phyloP scores from a whole-genome alignment of 2,888 invertebrate species.

The Acleris laterana region DNA sequence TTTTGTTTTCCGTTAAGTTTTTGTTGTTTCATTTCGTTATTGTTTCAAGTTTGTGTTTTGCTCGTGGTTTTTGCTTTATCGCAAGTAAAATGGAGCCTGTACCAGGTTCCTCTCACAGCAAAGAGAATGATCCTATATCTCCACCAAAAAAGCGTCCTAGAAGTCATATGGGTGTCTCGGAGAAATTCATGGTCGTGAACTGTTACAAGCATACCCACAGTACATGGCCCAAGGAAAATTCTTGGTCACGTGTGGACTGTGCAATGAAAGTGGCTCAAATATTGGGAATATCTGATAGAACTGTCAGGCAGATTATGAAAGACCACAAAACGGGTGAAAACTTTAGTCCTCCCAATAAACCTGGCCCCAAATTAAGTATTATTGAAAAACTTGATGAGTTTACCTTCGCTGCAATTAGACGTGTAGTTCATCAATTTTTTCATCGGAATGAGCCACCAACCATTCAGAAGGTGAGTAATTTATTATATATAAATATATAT shows the following conservation, averaged over 20 bases:
- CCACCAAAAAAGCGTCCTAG: constrained; percentile 9
- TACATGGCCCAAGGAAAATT: constrained; percentile 6
- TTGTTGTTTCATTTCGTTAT: too few species aligned
- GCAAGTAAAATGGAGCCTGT: constrained; percentile 12
- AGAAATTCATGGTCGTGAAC: not conserved
- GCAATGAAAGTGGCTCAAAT: constrained; percentile 8
- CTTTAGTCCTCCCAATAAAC: constrained; percentile 10
- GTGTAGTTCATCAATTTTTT: not conserved
- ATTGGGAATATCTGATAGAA: constrained; percentile 8
- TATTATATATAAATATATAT: too few species aligned
- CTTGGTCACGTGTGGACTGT: constrained; percentile 7
- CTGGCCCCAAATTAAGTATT: constrained; percentile 2
- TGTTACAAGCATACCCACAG: constrained; percentile 9
- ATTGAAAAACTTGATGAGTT: constrained; percentile 9
- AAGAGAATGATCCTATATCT: constrained; percentile 8
- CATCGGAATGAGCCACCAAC: not conserved
- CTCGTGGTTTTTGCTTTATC: too few species aligned
- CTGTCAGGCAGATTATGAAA: constrained; percentile 7
- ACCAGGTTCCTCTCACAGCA: constrained; percentile 8
- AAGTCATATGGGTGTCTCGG: constrained; percentile 4
- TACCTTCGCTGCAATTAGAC: constrained; percentile 5
- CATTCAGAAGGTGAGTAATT: too few species aligned
- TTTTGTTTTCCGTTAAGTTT: too few species aligned
- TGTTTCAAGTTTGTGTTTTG: too few species aligned
- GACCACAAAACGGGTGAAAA: constrained; percentile 7